These are phyloP conservation scores for Drosophila pruinosa DNA, from an alignment of 1,140 invertebrate species.

Conservation along the genomic window DNA sequence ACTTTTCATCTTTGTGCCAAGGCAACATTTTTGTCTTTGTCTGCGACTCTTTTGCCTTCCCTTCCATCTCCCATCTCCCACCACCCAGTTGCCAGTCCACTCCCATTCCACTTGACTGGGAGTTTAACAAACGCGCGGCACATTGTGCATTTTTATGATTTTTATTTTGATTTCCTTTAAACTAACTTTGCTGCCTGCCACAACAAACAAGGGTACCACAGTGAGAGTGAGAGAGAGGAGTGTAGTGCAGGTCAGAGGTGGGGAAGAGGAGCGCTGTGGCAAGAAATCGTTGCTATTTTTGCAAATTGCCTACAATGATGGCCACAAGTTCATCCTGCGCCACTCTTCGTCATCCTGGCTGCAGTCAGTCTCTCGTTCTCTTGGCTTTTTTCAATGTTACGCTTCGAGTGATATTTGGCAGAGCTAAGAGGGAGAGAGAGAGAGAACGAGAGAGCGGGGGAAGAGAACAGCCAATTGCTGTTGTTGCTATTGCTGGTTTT, in stretches of 20 bases:
- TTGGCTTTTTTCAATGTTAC: constrained; percentile 42
- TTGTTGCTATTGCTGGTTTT: constrained; percentile 22
- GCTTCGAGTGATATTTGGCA: constrained; percentile 51
- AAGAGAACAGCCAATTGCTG: constrained; percentile 39
- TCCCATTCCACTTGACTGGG: neutral
- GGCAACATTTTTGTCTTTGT: constrained; percentile 52
- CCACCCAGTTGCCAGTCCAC: neutral
- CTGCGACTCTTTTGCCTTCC: constrained; percentile 34
- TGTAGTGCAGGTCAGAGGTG: neutral
- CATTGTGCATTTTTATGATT: constrained; percentile 79
- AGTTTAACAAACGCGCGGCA: constrained; percentile 56
- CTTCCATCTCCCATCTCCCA: neutral
- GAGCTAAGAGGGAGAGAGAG: neutral
- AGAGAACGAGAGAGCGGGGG: neutral
- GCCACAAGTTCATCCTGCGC: constrained; percentile 63
- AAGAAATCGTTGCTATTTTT: constrained; percentile 76
- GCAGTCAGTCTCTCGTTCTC: neutral
- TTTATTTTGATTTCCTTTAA: constrained; percentile 81
- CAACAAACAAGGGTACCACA: constrained; percentile 24
- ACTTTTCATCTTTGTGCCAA: constrained; percentile 80
- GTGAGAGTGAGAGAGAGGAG: neutral
- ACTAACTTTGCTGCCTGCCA: constrained; percentile 61
- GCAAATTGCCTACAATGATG: constrained; percentile 80
- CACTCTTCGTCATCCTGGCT: constrained; percentile 10
- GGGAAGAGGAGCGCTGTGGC: neutral